phyloP scores from a whole-genome alignment of 2,888 invertebrate species.

The Galerucella pusilla region DNA sequence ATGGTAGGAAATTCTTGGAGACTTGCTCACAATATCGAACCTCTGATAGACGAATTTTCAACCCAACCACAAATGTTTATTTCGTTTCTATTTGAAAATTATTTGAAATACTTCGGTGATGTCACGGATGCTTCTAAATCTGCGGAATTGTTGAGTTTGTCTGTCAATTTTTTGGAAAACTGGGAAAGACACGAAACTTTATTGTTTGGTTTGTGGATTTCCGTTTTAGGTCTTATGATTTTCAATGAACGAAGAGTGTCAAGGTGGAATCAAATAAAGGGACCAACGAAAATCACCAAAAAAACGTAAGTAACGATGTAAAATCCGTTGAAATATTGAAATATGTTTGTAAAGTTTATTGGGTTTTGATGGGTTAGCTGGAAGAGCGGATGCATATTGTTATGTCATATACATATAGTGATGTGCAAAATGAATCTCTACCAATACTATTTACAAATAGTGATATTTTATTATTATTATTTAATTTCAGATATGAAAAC shows the following conservation, averaged over 20 bases:
- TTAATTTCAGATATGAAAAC: constrained; percentile 36
- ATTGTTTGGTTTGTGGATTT: constrained; percentile 71
- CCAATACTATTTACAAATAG: background rate
- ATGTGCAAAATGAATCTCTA: too few relatives aligned
- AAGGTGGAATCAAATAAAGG: constrained; percentile 80
- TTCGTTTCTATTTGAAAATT: constrained; percentile 80
- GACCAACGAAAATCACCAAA: constrained; percentile 59
- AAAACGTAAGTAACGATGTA: constrained; percentile 46
- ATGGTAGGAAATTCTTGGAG: constrained; percentile 63
- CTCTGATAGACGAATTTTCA: constrained; percentile 74
- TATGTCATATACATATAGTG: too few relatives aligned
- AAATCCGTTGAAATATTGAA: background rate
- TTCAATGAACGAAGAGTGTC: constrained; percentile 75
- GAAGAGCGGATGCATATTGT: too few relatives aligned
- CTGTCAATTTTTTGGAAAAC: constrained; percentile 75
- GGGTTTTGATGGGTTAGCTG: background rate
- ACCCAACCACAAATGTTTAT: constrained; percentile 75
- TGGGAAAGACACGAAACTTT: constrained; percentile 68
- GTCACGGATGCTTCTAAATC: constrained; percentile 73
- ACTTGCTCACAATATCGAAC: constrained; percentile 73
- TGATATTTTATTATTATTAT: constrained; percentile 21
- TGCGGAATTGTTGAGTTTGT: constrained; percentile 75
- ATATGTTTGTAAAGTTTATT: background rate
- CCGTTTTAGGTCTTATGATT: constrained; percentile 78
- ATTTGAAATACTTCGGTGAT: constrained; percentile 68